A percentile compares a stretch with the other conserved stretches of the same genome.
phyloP scores from a whole-genome alignment of 2,113 vertebrate species.

The Myiagra hebetior region DNA sequence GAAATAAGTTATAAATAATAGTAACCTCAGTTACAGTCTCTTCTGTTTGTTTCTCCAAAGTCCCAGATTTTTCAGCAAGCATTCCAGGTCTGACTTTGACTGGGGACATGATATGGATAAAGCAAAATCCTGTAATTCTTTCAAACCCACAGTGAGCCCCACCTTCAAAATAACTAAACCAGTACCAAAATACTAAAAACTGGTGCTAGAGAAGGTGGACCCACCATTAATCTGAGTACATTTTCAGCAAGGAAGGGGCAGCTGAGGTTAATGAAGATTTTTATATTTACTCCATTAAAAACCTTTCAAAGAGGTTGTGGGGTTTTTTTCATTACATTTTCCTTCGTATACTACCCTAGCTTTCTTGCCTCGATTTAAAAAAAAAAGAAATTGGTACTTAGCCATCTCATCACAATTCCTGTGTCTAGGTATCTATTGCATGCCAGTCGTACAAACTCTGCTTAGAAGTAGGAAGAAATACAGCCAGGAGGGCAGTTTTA shows the following conservation, averaged over 20 bases:
- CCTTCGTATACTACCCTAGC: background rate
- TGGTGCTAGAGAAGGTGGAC: background rate
- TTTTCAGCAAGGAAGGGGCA: background rate
- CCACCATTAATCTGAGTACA: background rate
- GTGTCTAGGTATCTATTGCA: background rate
- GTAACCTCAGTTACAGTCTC: background rate
- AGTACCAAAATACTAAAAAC: background rate
- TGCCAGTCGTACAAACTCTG: background rate
- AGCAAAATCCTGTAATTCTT: background rate
- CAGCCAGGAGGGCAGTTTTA: background rate
- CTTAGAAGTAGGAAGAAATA: background rate
- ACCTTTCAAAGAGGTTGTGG: background rate
- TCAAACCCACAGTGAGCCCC: background rate
- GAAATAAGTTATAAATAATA: background rate
- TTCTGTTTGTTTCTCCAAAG: background rate
- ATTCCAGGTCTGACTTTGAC: background rate
- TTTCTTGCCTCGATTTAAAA: background rate
- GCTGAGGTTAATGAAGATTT: background rate
- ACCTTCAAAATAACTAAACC: background rate
- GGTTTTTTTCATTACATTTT: background rate
- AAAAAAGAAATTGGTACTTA: background rate
- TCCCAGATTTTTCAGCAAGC: background rate
- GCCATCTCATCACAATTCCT: background rate
- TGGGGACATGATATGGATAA: background rate
- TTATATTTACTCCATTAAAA: background rate